Conservation (phyloP, 2,888 invertebrate species). For the Pristionchus exspectatus region DNA sequence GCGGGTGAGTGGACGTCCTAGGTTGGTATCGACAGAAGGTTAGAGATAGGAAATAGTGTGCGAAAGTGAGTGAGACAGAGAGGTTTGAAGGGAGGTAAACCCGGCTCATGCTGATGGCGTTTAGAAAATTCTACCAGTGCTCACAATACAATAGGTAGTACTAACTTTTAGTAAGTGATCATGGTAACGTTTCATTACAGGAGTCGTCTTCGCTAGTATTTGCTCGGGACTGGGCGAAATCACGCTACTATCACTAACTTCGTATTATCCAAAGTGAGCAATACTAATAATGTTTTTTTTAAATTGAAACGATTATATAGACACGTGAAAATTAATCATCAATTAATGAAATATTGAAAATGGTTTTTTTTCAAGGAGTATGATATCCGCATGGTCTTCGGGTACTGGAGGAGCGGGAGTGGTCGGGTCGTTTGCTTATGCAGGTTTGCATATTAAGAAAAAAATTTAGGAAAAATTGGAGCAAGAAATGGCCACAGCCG, state of each 20-base stretch:
- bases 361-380: constrained; percentile 82
- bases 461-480: not conserved
- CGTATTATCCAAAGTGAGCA: constrained; percentile 84
- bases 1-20: constrained; percentile 54
- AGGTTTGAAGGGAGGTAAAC: too few relatives aligned
- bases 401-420: constrained; percentile 89
- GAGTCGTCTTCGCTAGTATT: constrained; percentile 87
- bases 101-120: too few relatives aligned
- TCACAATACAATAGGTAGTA: too few relatives aligned
- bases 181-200: constrained; percentile 68
- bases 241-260: constrained; percentile 86
- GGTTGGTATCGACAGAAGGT: too few relatives aligned
- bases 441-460: not conserved
- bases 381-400: constrained; percentile 89
- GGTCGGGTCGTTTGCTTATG: constrained; percentile 87
- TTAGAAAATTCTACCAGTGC: too few relatives aligned
- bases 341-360: not conserved
- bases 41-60: too few relatives aligned
- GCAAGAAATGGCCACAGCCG: too few relatives aligned
- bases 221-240: constrained; percentile 89
- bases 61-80: too few relatives aligned
- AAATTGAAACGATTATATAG: too few relatives aligned
- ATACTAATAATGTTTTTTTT: not conserved
- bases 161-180: too few relatives aligned
- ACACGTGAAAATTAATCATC: too few relatives aligned